Conservation (phyloP, 2,113 vertebrate genomes). For the Phainopepla nitens region DNA sequence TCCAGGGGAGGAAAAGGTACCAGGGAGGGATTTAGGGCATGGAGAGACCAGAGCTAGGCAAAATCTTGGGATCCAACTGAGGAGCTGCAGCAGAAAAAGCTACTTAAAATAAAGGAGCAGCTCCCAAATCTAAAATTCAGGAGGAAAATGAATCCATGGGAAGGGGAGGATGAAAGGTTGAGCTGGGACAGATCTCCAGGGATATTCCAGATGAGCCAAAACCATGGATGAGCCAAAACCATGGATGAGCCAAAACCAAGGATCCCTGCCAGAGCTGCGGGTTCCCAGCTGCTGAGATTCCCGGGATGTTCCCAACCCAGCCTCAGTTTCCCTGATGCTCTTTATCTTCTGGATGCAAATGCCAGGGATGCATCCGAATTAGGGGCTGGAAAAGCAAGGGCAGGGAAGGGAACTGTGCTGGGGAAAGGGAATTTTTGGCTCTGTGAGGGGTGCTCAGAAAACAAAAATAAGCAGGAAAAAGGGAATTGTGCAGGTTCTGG, state of each 20-base stretch:
- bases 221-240: background rate
- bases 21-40: background rate
- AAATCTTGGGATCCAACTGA: background rate
- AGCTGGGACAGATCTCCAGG: background rate
- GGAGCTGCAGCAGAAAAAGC: background rate
- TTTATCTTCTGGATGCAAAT: background rate
- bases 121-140: background rate
- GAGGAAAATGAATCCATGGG: background rate
- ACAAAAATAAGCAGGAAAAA: background rate
- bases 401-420: background rate
- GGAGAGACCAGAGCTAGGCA: background rate
- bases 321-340: background rate
- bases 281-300: background rate
- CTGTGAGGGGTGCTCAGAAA: background rate
- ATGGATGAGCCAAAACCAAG: fast-evolving
- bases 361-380: too few species aligned
- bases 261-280: fast-evolving
- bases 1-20: fast-evolving
- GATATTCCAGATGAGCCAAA: fast-evolving
- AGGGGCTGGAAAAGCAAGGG: background rate
- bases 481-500: fast-evolving
- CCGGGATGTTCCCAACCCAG: background rate
- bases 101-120: background rate
- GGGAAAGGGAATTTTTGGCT: background rate
- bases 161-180: background rate